Percentiles rank a stretch among this genome's conserved stretches.
Conservation (phyloP, 2,888 invertebrate species). For the Julus scandinavius region DNA sequence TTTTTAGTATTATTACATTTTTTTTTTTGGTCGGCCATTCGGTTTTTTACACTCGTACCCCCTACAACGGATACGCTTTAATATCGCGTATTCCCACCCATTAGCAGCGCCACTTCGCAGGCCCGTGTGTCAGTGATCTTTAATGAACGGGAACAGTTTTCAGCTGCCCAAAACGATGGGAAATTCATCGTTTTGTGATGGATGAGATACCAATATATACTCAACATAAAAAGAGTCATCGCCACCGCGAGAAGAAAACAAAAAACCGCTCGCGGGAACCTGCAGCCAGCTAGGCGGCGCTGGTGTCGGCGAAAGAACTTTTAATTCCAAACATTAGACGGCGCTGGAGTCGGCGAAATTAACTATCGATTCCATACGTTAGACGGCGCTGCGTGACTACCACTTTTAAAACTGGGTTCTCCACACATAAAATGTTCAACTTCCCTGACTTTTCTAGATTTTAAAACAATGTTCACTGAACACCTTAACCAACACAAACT, state of each 20-base stretch:
- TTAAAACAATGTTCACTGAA: too few relatives aligned
- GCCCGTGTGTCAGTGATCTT: conserved; percentile 39
- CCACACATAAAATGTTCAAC: too few relatives aligned
- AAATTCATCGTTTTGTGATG: not conserved
- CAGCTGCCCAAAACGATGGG: conserved; percentile 35
- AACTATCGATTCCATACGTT: not conserved
- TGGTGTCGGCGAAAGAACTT: not conserved
- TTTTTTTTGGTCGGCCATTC: not conserved
- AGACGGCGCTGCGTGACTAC: not conserved
- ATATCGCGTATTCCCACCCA: conserved; percentile 34
- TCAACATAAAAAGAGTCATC: not conserved
- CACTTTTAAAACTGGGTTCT: too few relatives aligned
- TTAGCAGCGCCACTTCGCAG: conserved; percentile 39
- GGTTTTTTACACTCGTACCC: conserved; percentile 14
- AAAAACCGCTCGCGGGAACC: not conserved
- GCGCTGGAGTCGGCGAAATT: not conserved
- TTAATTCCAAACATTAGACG: too few relatives aligned
- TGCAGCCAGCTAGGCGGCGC: not conserved
- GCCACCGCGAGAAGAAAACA: not conserved
- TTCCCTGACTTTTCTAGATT: too few relatives aligned
- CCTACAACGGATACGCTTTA: conserved; percentile 42
- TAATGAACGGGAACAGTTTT: conserved; percentile 35
- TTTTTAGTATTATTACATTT: not conserved
- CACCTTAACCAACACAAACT: too few relatives aligned
- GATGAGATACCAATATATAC: not conserved